A percentile compares a stretch with the other conserved stretches of the same genome.
Evolutionary conservation across 2,113 vertebrate genomes (phyloP).

Genomic region (Pangasianodon hypophthalmus): DNA sequence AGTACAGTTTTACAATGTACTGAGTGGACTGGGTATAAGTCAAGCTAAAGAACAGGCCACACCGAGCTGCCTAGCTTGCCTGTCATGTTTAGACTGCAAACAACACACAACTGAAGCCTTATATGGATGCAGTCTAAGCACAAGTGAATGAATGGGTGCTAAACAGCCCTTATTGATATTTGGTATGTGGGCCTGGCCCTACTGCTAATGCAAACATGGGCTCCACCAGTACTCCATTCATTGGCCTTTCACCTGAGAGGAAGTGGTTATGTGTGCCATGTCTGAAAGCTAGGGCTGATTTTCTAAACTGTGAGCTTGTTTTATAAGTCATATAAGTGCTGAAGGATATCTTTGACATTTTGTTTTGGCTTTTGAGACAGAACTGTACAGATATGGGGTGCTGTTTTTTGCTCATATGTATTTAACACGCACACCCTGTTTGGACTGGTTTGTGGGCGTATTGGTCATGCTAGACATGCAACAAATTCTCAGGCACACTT

Average conservation of each 20-base stretch:
- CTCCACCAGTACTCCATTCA: conserved; percentile 33
- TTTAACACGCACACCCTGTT: not conserved
- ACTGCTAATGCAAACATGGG: conserved; percentile 50
- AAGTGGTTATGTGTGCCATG: conserved; percentile 45
- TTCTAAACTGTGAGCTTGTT: not conserved
- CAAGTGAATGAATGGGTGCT: conserved; percentile 52
- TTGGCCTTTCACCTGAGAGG: conserved; percentile 40
- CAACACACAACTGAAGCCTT: conserved; percentile 44
- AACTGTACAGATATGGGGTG: not conserved
- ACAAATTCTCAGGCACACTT: not conserved
- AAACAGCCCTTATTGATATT: conserved; percentile 55
- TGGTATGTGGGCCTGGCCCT: conserved; percentile 40
- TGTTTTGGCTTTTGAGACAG: conserved; percentile 27
- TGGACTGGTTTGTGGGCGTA: not conserved
- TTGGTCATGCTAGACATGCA: not conserved
- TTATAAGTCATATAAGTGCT: conserved; percentile 18
- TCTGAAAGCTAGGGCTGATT: conserved; percentile 21
- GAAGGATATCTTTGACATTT: conserved; percentile 24
- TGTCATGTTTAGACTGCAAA: conserved; percentile 46
- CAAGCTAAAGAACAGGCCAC: conserved; percentile 51
- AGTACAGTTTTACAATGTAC: conserved; percentile 7
- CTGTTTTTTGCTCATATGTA: not conserved
- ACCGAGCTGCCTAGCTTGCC: not conserved
- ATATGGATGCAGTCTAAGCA: conserved; percentile 24
- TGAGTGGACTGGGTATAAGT: not conserved